phyloP scores from a whole-genome alignment of 2,113 vertebrate species.

The Apteryx mantelli region DNA sequence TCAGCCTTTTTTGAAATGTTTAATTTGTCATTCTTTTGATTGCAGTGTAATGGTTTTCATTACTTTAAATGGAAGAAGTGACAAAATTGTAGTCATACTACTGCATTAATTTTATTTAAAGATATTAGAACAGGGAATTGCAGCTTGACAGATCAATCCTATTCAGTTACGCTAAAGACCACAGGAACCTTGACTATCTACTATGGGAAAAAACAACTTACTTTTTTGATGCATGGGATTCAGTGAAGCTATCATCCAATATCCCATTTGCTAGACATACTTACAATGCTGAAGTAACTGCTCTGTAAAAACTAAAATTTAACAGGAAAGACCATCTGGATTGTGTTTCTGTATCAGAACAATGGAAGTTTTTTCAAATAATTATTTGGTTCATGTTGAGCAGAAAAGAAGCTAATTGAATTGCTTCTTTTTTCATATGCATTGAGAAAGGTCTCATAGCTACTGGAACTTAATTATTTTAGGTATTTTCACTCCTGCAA shows the following conservation, averaged over 20 bases:
- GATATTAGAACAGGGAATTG: background rate
- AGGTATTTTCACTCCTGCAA: background rate
- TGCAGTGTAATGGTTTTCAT: background rate
- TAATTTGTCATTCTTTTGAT: background rate
- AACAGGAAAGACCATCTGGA: background rate
- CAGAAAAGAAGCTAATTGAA: background rate
- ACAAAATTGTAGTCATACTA: background rate
- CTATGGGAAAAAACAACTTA: background rate
- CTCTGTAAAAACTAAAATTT: background rate
- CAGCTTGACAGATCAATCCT: background rate
- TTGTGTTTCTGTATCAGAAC: background rate
- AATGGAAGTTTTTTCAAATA: background rate
- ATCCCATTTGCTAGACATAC: background rate
- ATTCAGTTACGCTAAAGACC: background rate
- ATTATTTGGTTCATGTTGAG: background rate
- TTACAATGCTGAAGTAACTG: background rate
- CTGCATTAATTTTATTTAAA: background rate
- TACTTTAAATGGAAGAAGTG: background rate
- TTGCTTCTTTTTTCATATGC: background rate
- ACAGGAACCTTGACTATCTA: background rate
- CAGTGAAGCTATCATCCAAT: background rate
- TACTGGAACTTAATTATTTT: background rate
- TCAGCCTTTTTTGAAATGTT: background rate
- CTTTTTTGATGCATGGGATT: background rate
- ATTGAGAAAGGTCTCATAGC: background rate